Percentiles rank a stretch among this genome's conserved stretches.
Evolutionary conservation across 2,797 vertebrate genomes (phyloP).

Genomic region (Artibeus jamaicensis): DNA sequence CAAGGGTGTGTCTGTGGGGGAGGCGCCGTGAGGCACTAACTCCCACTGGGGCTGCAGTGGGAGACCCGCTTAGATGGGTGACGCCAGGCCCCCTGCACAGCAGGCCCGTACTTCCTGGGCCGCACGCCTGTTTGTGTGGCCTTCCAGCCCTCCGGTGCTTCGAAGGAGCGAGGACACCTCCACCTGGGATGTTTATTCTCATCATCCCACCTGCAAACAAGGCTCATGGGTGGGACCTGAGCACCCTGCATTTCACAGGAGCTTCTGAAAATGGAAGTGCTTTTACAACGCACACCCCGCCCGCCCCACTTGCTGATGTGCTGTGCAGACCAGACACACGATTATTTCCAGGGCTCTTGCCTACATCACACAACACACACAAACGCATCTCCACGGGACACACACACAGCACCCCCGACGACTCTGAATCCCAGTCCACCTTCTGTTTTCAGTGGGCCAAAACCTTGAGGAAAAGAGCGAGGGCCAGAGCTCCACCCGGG

Average conservation of each 20-base stretch:
- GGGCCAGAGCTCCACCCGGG: neutral
- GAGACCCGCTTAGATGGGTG: accelerated
- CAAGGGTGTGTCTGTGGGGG: accelerated
- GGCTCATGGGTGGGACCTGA: neutral
- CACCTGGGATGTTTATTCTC: neutral
- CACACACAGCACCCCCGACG: too few relatives aligned
- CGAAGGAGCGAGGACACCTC: neutral
- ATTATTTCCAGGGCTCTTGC: neutral
- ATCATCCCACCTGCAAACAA: neutral
- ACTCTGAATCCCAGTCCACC: neutral
- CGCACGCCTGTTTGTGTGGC: accelerated
- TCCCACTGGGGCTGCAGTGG: too few relatives aligned
- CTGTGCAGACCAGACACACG: neutral
- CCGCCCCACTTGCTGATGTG: neutral
- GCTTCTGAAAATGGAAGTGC: neutral
- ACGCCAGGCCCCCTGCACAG: neutral
- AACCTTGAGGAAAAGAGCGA: neutral
- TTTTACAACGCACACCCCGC: neutral
- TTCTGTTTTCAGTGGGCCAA: neutral
- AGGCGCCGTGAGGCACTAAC: too few relatives aligned
- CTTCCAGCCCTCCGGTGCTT: neutral
- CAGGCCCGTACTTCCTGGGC: neutral
- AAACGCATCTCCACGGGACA: neutral
- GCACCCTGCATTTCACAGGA: neutral
- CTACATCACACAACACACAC: neutral